A percentile compares a stretch with the other conserved stretches of the same genome.
phyloP scores from a whole-genome alignment of 2,888 invertebrate genomes.

The Tiliacea citrago region DNA sequence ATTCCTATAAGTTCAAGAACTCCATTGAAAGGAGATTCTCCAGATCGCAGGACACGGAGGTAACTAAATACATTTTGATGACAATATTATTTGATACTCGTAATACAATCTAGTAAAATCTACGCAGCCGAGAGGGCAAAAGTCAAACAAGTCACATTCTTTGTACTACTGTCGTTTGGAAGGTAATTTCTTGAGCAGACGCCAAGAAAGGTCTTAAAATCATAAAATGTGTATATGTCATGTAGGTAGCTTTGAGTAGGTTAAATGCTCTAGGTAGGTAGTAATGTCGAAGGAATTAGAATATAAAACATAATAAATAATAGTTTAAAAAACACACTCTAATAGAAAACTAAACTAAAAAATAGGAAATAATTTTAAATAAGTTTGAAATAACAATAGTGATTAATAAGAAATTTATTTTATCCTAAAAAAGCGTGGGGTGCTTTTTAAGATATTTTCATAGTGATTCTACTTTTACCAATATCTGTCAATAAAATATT shows the following conservation, averaged over 20 bases:
- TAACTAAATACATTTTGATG: conserved; percentile 52
- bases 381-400: too few species aligned
- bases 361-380: too few species aligned
- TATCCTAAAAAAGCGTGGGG: too few species aligned
- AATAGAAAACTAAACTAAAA: too few species aligned
- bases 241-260: too few species aligned
- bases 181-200: background rate
- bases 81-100: background rate
- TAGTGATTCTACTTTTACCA: too few species aligned
- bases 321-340: too few species aligned
- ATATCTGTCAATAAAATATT: too few species aligned
- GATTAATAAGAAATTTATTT: too few species aligned
- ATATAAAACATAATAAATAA: too few species aligned
- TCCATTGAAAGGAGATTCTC: conserved; percentile 97
- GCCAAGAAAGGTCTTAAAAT: background rate
- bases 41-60: conserved; percentile 89
- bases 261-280: too few species aligned
- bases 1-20: conserved; percentile 98
- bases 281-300: background rate
- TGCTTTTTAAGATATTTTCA: too few species aligned
- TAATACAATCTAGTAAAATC: background rate
- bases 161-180: background rate
- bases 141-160: background rate
- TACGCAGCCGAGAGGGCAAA: background rate
- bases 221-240: background rate